These are phyloP conservation scores for Brachynemurus nebulosus DNA, from an alignment of 2,888 invertebrate genomes.

Conservation along the genomic window DNA sequence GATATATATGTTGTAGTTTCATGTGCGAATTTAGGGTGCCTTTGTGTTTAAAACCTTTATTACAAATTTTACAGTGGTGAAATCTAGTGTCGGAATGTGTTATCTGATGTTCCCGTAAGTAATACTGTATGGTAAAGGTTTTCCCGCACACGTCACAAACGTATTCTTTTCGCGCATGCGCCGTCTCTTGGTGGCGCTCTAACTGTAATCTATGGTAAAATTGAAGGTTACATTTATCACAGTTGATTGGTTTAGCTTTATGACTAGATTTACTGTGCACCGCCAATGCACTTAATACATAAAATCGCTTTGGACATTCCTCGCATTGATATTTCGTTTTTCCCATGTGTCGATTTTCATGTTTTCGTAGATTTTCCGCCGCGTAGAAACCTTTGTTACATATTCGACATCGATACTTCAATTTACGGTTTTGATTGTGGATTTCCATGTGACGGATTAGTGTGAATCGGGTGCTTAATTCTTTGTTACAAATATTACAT, in stretches of 20 bases:
- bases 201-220: not conserved
- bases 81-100: not conserved
- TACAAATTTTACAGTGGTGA: not conserved
- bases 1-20: not conserved
- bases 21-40: not conserved
- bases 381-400: constrained; percentile 1
- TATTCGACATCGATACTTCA: not conserved
- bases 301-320: not conserved
- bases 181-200: not conserved
- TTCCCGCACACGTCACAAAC: not conserved
- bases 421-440: not conserved
- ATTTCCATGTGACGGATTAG: not conserved
- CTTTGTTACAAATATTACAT: not conserved
- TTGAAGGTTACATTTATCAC: not conserved
- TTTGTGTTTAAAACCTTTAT: not conserved
- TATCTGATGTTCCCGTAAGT: not conserved
- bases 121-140: not conserved
- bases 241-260: not conserved
- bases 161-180: not conserved
- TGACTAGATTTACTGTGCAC: not conserved
- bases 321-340: constrained; percentile 1
- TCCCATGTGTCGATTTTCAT: not conserved
- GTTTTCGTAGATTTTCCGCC: not conserved
- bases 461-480: not conserved
- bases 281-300: not conserved